phyloP scores from a whole-genome alignment of 1,140 invertebrate genomes.

The Drosophila bocqueti region DNA sequence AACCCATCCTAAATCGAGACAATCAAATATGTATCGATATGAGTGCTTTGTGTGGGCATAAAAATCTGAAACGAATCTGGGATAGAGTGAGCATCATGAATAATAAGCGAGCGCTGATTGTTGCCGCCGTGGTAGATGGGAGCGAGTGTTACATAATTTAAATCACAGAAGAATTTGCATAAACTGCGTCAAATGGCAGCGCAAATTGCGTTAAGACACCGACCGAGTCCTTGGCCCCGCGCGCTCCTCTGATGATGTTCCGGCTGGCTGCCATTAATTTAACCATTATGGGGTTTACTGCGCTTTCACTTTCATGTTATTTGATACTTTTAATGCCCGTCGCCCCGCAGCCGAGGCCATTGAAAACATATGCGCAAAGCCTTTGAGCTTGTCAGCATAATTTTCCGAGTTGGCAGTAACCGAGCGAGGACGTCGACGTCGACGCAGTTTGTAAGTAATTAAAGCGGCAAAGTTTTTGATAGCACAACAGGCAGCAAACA shows the following conservation, averaged over 20 bases:
- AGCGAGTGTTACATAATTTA: constrained; percentile 56
- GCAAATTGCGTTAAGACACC: constrained; percentile 59
- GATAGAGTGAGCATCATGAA: constrained; percentile 65
- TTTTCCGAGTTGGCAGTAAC: constrained; percentile 23
- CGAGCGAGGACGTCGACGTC: constrained; percentile 25
- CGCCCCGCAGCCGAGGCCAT: constrained; percentile 48
- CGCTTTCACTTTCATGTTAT: constrained; percentile 78
- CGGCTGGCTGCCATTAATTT: constrained; percentile 72
- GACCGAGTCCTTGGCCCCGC: constrained; percentile 25
- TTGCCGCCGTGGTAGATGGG: constrained; percentile 25
- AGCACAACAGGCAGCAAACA: constrained; percentile 56
- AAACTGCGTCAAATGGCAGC: constrained; percentile 63
- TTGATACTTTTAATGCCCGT: constrained; percentile 70
- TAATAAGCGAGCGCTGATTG: constrained; percentile 76
- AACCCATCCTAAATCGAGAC: constrained; percentile 24
- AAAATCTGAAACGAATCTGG: constrained; percentile 70
- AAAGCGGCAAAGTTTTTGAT: constrained; percentile 76
- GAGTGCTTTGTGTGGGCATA: constrained; percentile 53
- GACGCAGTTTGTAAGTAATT: constrained; percentile 69
- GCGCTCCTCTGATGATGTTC: constrained; percentile 12
- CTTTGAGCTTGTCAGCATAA: constrained; percentile 67
- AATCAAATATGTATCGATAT: constrained; percentile 62
- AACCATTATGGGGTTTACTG: constrained; percentile 75
- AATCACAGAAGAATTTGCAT: constrained; percentile 67
- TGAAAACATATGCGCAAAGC: constrained; percentile 76